These are phyloP conservation scores for Pangasianodon hypophthalmus DNA, from an alignment of 2,113 vertebrate species.

Conservation along the genomic window DNA sequence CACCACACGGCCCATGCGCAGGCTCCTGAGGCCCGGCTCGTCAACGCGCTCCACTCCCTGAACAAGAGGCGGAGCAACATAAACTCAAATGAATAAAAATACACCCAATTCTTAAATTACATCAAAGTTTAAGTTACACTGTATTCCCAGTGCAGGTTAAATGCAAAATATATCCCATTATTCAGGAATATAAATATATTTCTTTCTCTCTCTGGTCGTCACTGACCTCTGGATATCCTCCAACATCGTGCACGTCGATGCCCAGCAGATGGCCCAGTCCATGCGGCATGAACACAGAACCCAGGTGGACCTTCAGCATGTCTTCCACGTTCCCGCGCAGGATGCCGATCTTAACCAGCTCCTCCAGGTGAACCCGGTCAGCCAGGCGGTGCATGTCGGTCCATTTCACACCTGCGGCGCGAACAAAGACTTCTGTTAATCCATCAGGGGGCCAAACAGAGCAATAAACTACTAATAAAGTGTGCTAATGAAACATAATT, in stretches of 20 bases:
- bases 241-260: slow-evolving; percentile 91
- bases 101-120: background rate
- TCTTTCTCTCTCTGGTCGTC: slow-evolving; percentile 81
- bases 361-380: slow-evolving; percentile 89
- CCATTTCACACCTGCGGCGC: slow-evolving; percentile 80
- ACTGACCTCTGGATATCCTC: slow-evolving; percentile 94
- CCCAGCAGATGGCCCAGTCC: slow-evolving; percentile 95
- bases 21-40: slow-evolving; percentile 82
- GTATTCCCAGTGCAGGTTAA: background rate
- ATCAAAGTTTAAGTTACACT: background rate
- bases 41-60: slow-evolving; percentile 84
- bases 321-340: slow-evolving; percentile 84
- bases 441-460: background rate
- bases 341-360: slow-evolving; percentile 83
- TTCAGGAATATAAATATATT: background rate
- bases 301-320: slow-evolving; percentile 91
- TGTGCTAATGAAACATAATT: background rate
- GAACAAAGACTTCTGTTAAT: background rate
- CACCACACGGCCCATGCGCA: slow-evolving; percentile 84
- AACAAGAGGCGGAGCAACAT: background rate
- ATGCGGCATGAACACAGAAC: slow-evolving; percentile 94
- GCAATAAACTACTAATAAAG: background rate
- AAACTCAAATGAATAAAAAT: background rate
- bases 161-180: slow-evolving; percentile 57
- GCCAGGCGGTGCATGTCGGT: slow-evolving; percentile 87